Base-by-base conservation (phyloP, 2,113 vertebrate species). In the Centrocercus urophasianus region DNA sequence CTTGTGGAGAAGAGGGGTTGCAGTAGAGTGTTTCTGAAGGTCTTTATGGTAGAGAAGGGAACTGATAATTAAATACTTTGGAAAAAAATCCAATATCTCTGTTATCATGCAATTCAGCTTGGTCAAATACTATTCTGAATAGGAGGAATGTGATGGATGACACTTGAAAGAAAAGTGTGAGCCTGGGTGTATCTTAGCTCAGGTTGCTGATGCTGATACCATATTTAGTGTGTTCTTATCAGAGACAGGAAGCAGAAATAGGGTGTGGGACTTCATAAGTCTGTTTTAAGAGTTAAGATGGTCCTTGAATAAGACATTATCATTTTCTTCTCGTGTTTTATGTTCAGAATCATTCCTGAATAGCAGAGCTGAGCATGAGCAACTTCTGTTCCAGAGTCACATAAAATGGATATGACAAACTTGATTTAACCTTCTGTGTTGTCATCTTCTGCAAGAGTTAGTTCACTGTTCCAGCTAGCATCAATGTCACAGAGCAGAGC, bases 141-240 rank as follows among this genome's bases (percentile, higher is more conserved):
- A 89, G 11, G 13, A 74, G 64, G 42, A 69, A 25, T 0, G 3
- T 38, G 36, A 2, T 47, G 27, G 13, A 8, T 43, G 45, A 11
- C 80, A 4, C 32, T 36, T 45, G 6, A 22, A 18, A 63, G 42
- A 22, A 50, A 19, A 19, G n/a, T 2, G 7, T 54, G 40, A 5
- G 24, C n/a, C 16, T 38, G 32, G 14, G 32, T 76, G 13, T 38
- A 34, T 45, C 11, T n/a, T 22, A 63, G 32, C 28, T 66, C 4
- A 0, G 9, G 12, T 10, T 54, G 25, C 38, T 16, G 47, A 64
- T 17, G 34, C 42, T 9, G 22, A 1, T 5, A 5, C 8, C 7
- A 2, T 0, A 0, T 38, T 32, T 19, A 28, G 8, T 40, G 13
- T 50, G 22, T 76, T 83, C 11, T 14, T 22, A 0, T n/a, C 22